Evolutionary conservation across 2,888 invertebrate genomes (phyloP).

Genomic region (Caenorhabditis panamensis): DNA sequence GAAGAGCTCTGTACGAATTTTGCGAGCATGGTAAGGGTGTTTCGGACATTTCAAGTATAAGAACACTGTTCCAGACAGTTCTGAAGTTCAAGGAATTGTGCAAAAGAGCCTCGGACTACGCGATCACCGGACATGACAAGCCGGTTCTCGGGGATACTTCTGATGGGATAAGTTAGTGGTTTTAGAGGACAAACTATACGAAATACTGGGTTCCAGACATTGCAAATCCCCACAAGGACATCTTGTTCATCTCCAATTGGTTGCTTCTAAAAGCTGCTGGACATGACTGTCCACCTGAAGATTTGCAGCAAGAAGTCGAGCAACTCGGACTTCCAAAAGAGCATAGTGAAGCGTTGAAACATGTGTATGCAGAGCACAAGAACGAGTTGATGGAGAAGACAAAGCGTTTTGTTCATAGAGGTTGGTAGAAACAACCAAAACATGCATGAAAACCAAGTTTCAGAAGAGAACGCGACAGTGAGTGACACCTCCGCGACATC

Average conservation of each 20-base stretch:
- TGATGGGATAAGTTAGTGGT: slow-evolving; percentile 17
- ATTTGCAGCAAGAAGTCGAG: slow-evolving; percentile 46
- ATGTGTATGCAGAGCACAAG: slow-evolving; percentile 26
- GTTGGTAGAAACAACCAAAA: not conserved
- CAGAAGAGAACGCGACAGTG: slow-evolving; percentile 25
- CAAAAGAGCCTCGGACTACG: slow-evolving; percentile 13
- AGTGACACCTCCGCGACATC: slow-evolving; percentile 18
- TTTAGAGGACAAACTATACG: not conserved
- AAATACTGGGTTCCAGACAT: slow-evolving; percentile 1
- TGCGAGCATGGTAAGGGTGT: slow-evolving; percentile 17
- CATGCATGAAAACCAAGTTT: not conserved
- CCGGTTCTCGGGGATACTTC: slow-evolving; percentile 19
- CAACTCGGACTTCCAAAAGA: slow-evolving; percentile 52
- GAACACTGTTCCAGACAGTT: slow-evolving; percentile 34
- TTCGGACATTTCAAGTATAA: not conserved
- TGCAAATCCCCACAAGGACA: slow-evolving; percentile 16
- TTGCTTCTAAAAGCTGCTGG: slow-evolving; percentile 52
- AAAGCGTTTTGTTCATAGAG: slow-evolving; percentile 18
- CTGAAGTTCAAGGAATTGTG: slow-evolving; percentile 33
- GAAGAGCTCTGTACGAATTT: slow-evolving; percentile 43
- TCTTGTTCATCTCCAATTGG: slow-evolving; percentile 36
- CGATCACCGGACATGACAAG: slow-evolving; percentile 36
- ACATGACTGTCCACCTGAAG: slow-evolving; percentile 43
- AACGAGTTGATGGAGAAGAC: slow-evolving; percentile 21
- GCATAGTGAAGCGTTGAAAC: slow-evolving; percentile 32